Conservation (phyloP, 2,888 invertebrate species). For the Microplitis deprimator region DNA sequence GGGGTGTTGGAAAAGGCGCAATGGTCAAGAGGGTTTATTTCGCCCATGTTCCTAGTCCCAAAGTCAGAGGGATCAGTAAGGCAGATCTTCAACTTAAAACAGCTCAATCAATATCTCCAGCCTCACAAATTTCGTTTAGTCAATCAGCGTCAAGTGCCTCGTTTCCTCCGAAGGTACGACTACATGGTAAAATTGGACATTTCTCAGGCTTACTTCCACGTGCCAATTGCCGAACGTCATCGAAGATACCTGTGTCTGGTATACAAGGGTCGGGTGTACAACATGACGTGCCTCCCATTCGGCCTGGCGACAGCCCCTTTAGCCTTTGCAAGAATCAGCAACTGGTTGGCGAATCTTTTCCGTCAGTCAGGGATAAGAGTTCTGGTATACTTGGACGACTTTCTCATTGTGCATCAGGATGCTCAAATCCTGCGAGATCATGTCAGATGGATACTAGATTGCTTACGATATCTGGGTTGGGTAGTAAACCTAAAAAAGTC, state of each 20-base stretch:
- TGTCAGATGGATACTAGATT: background rate
- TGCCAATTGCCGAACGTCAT: conserved; percentile 46
- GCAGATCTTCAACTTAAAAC: conserved; percentile 36
- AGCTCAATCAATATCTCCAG: conserved; percentile 29
- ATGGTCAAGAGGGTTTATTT: conserved; percentile 22
- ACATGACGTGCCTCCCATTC: conserved; percentile 55
- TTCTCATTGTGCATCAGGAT: conserved; percentile 48
- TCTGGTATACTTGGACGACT: conserved; percentile 48
- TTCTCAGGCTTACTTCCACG: conserved; percentile 42
- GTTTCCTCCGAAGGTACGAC: conserved; percentile 43
- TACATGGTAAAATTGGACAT: conserved; percentile 51
- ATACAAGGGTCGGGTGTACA: no score
- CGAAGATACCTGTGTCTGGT: conserved; percentile 47
- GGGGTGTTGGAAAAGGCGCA: conserved; percentile 3
- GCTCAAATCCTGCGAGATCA: conserved; percentile 34
- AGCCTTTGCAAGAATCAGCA: conserved; percentile 52
- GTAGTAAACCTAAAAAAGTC: conserved; percentile 28
- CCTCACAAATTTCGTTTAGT: conserved; percentile 44
- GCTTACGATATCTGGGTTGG: conserved; percentile 25
- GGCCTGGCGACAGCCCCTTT: conserved; percentile 53
- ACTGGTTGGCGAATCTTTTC: conserved; percentile 53
- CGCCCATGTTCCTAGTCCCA: conserved; percentile 38
- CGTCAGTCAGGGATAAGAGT: conserved; percentile 44
- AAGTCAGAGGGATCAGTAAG: conserved; percentile 25
- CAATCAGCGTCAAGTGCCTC: conserved; percentile 46